Conservation (phyloP, 2,888 invertebrate species). For the Platypus cylindrus region DNA sequence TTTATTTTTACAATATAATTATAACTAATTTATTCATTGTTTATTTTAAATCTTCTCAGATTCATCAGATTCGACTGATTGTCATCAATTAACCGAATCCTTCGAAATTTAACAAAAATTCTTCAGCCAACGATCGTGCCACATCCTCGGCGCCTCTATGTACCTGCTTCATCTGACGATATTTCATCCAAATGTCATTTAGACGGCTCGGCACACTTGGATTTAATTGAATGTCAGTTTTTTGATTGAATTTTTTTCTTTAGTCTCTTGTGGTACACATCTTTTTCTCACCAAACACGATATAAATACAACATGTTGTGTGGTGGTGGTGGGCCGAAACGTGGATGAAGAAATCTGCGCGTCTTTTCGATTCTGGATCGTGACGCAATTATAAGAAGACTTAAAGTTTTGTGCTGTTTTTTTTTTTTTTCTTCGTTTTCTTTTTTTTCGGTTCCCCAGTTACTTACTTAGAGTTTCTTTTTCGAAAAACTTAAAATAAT, state of each 20-base stretch:
- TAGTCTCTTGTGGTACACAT: too few relatives aligned
- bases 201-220: slow-evolving; percentile 10
- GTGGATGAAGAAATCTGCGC: too few relatives aligned
- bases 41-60: background rate
- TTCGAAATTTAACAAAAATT: too few relatives aligned
- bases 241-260: slow-evolving; percentile 13
- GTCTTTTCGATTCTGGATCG: slow-evolving; percentile 5
- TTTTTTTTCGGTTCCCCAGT: too few relatives aligned
- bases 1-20: too few relatives aligned
- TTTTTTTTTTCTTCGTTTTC: too few relatives aligned
- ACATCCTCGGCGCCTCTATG: slow-evolving; percentile 2
- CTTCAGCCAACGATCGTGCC: too few relatives aligned
- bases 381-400: slow-evolving; percentile 13
- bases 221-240: slow-evolving; percentile 15
- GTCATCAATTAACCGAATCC: background rate
- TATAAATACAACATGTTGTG: too few relatives aligned
- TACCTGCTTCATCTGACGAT: slow-evolving; percentile 8
- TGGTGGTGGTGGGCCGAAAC: too few relatives aligned
- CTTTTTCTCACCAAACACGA: too few relatives aligned
- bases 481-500: slow-evolving; percentile 8
- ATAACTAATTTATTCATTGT: background rate
- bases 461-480: too few relatives aligned
- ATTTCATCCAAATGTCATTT: slow-evolving; percentile 12
- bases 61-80: background rate
- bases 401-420: slow-evolving; percentile 9